Evolutionary conservation across 1,140 invertebrate species (phyloP), one percentile per base, ranked within the genome.

Genomic region (Kradibia gibbosae): DNA sequence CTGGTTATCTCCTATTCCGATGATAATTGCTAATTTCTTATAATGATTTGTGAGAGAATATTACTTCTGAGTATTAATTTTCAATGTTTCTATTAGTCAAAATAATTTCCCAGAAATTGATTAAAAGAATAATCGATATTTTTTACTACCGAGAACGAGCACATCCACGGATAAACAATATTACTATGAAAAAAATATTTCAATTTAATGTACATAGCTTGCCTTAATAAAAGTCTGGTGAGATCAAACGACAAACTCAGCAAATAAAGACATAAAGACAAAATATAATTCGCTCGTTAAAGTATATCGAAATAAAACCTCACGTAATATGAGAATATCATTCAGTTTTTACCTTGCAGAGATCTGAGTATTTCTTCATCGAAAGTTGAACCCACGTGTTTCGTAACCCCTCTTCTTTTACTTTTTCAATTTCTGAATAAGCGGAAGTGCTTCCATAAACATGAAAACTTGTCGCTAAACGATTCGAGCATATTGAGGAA

Each of bases 281-380:
- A 48, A 78, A 70, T 71, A 70, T 78, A 71, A 71, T 62, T 67
- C 65, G 75, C 67, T 79, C 67, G 78, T 80, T 72, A 72, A 72
- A 60, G 39, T 48, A 80, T 67, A 80, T 80, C 53, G 45, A 60
- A 72, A 80, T 80, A 50, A 80, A 73, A 60, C 34, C n/a, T 13
- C 34, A 31, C 50, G 76, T 65, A 39, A 28, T 48, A 62, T 39
- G 39, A 62, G 39, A 65, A 53, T 42, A 70, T 48, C 45, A 31
- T 15, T 74, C 25, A 22, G n/a, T 36, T 13, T 31, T 55, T 65
- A n/a, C n/a, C n/a, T 75, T 22, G 48, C 10, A 34, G 65, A 28
- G 42, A 65, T 17, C 65, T 45, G 34, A 53, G 65, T n/a, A 71
- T 70, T 70, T 71, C 57, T 10, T 65, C 45, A 20, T 71, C 48